phyloP scores from a whole-genome alignment of 2,888 invertebrate genomes.

The Physocephala rufipes region DNA sequence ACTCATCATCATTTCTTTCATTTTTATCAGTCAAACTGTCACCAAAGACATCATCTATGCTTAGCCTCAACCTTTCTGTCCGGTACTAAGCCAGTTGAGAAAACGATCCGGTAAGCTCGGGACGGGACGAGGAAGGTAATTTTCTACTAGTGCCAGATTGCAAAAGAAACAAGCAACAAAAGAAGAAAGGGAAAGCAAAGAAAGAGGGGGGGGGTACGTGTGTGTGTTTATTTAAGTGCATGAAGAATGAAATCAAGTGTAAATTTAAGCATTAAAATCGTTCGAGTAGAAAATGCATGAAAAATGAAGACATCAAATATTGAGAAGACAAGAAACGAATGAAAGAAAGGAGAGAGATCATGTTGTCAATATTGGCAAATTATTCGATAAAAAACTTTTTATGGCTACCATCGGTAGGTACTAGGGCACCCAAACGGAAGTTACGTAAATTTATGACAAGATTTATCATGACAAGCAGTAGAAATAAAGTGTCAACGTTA shows the following conservation, averaged over 20 bases:
- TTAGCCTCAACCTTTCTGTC: slow-evolving; percentile 9
- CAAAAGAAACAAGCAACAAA: neutral
- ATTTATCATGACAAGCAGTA: no score
- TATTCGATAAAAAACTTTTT: no score
- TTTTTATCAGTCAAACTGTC: slow-evolving; percentile 9
- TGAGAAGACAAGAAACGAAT: neutral
- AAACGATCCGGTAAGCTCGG: neutral
- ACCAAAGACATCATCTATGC: neutral
- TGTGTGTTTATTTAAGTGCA: slow-evolving; percentile 4
- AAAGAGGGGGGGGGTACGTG: neutral
- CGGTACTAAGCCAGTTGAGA: neutral
- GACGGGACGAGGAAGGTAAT: neutral
- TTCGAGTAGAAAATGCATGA: slow-evolving; percentile 26
- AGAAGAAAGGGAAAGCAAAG: neutral
- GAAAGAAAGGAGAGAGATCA: no score
- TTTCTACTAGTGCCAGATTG: neutral
- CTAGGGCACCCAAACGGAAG: no score
- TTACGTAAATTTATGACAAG: no score
- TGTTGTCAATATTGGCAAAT: no score
- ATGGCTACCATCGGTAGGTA: no score
- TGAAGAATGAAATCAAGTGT: slow-evolving; percentile 29
- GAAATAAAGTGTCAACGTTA: no score
- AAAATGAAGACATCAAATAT: slow-evolving; percentile 24
- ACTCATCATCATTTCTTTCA: neutral
- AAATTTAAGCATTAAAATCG: slow-evolving; percentile 28